Base-by-base conservation (phyloP, 1,140 invertebrate genomes). In the Spodoptera frugiperda region DNA sequence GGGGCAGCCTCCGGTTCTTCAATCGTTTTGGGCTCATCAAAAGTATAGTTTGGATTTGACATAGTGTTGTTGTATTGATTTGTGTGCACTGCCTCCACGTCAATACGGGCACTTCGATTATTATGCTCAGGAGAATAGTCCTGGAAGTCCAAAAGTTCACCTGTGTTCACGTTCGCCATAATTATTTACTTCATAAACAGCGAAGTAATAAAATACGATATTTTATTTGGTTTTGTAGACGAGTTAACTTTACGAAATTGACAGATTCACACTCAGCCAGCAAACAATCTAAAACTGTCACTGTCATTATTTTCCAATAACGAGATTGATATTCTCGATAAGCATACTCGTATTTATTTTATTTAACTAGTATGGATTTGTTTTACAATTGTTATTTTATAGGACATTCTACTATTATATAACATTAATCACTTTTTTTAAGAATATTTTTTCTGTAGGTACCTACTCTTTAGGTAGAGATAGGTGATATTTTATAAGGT, bases 61-160 rank as follows among this genome's bases (percentile, higher is more conserved):
- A 90, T 87, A 21, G 85, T 78, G 77, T 81, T 91, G 70, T 86
- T 91, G 76, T 87, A 93, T 82, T 84, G 89, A 87, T 91, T 92
- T 17, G 92, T 90, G 67, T 93, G 92, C 44, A 94, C 92, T 70
- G 92, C 90, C 78, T 94, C 93, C 86, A 95, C 95, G 84, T 95
- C 95, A 76, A 95, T 95, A 83, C 95, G 88, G 12, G 95, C 95
- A 83, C 88, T 93, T 4, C 93, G 88, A 51, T 91, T 89, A 74
- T 91, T 91, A 63, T 93, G 91, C 59, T 94, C 91, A 30, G 95
- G 91, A 21, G 95, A 95, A 92, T 95, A 96, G 82, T 96, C 96
- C 81, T 96, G 95, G 82, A 96, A 96, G 72, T 95, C 95, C 63
- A 96, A 86, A 77, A 96, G 87, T 84, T 96, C 95, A 12, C 95